Conservation (phyloP, 2,888 invertebrate species). For the Dryobotodes eremita region DNA sequence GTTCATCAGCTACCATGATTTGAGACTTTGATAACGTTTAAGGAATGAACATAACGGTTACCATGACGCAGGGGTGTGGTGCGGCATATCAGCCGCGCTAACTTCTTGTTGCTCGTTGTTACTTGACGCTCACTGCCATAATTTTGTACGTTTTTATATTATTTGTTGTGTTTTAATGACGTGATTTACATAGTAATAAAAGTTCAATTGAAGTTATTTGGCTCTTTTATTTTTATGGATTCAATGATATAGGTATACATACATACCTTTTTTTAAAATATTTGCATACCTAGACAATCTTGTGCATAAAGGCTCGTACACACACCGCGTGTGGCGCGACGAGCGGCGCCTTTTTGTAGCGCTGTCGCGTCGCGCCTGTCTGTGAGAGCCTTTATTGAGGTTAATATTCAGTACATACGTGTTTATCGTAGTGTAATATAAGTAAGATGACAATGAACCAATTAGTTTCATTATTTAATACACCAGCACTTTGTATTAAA, state of each 20-base stretch:
- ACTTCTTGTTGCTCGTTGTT: constrained; percentile 56
- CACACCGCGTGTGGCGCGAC: no score
- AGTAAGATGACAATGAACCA: not conserved
- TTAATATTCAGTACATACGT: not conserved
- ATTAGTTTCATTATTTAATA: not conserved
- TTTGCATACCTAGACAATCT: not conserved
- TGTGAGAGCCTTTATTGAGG: no score
- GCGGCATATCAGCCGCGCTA: constrained; percentile 19
- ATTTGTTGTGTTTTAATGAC: constrained; percentile 69
- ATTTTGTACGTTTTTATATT: constrained; percentile 74
- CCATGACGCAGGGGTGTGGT: constrained; percentile 14
- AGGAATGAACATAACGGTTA: constrained; percentile 60
- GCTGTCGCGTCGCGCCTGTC: no score
- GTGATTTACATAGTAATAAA: constrained; percentile 48
- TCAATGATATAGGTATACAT: not conserved
- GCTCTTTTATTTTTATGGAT: constrained; percentile 9
- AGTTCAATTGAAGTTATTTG: constrained; percentile 50
- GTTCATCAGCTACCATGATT: constrained; percentile 24
- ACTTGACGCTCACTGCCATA: constrained; percentile 75
- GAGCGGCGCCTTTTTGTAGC: no score
- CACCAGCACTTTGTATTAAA: not conserved
- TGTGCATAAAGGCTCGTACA: no score
- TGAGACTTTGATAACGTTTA: constrained; percentile 51
- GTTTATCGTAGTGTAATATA: not conserved
- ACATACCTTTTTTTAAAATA: not conserved